These are phyloP conservation scores for Schizopygopsis malacanthus DNA, from an alignment of 2,797 vertebrate genomes.

Conservation along the genomic window DNA sequence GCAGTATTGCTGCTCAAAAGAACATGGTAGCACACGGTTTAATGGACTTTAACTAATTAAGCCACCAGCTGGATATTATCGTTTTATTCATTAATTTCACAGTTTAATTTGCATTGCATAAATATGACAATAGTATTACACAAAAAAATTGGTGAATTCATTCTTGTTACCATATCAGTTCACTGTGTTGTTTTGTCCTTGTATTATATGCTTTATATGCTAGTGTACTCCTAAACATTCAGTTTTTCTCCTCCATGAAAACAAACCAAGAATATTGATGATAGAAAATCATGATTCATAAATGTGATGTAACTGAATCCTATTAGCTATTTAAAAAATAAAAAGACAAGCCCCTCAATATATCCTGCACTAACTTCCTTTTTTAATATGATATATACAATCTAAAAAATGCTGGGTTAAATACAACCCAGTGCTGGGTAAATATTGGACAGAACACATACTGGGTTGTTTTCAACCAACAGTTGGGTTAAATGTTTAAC, in stretches of 20 bases:
- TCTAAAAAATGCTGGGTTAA: no score
- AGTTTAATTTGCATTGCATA: slow-evolving; percentile 1
- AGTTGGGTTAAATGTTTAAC: no score
- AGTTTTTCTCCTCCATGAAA: not conserved
- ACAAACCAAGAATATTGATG: not conserved
- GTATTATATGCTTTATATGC: not conserved
- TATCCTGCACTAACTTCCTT: not conserved
- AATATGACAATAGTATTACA: not conserved
- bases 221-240: not conserved
- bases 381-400: not conserved
- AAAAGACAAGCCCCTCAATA: not conserved
- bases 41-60: slow-evolving; percentile 29
- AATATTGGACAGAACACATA: no score
- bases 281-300: not conserved
- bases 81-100: slow-evolving; percentile 7
- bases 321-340: not conserved
- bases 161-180: not conserved
- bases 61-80: not conserved
- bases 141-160: not conserved
- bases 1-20: slow-evolving; percentile 16
- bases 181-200: not conserved
- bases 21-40: slow-evolving; percentile 10
- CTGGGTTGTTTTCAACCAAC: no score
- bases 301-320: not conserved
- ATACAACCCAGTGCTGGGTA: no score